Base-by-base conservation (phyloP, 2,888 invertebrate species). In the Nomada hirtipes region DNA sequence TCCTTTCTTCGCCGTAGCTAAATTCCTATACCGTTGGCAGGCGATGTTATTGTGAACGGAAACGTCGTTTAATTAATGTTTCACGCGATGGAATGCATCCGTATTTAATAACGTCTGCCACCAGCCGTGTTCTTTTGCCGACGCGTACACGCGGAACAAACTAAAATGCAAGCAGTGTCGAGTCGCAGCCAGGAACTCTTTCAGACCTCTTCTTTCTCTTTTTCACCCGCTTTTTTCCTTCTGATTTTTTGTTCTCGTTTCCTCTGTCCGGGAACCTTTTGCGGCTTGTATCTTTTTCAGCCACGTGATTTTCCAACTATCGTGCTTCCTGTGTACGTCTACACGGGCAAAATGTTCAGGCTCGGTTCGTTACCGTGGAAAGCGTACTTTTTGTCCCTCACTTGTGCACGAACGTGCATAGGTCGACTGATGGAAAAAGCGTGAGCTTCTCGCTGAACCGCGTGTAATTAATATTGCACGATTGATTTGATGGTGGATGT, bases 51-150 rank as follows among this genome's bases (percentile, higher is more conserved):
- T 55, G 26, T 65, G 52, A 60, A 55, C 18, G 44, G 36, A n/a
- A 55, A 20, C 26, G 42, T n/a, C 36, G 60, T 60, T 53, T 76
- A 57, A 82, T 82, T 82, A 82, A 84, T 79, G 76, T 68, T 72
- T 29, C 72, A 42, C 72, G 36, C 36, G 57, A 65, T n/a, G 26
- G n/a, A 70, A 69, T 63, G 52, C 75, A 65, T 52, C 59, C 61
- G 71, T 36, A 72, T 82, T 76, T 79, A 82, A 79, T 73, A 80
- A 79, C 64, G 72, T 60, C 60, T 68, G 52, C 64, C 44, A 1
- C 4, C 23, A 23, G n/a, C 20, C 50, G 36, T 50, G 23, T n/a
- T 57, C 57, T 53, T 23, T 23, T 4, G 47, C 20, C 20, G 29
- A 42, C 47, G 13, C 47, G 26, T 55, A 36, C 61, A 29, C 67